Base-by-base conservation (phyloP, 2,113 vertebrate genomes). In the Spheniscus mendiculus region DNA sequence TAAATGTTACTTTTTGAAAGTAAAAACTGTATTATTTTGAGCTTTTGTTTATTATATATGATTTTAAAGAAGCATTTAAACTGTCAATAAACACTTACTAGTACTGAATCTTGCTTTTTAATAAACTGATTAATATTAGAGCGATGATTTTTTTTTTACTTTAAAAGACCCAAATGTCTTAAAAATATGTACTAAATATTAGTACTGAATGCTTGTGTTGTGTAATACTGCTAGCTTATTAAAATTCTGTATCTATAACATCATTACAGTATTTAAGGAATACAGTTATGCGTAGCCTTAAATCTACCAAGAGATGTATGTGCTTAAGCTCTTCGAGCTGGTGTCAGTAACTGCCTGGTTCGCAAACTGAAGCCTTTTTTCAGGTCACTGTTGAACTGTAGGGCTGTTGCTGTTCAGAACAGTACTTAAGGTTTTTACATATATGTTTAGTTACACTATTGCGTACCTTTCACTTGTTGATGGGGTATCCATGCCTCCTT, bases 291-390 rank as follows among this genome's bases (percentile, higher is more conserved):
- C 49, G 22, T 70, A 81, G 12, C 32, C 4, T 47, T 59, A 34
- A 32, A 45, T 92, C 23, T 71, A 15, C 29, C 1, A 12, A 1
- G 62, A 77, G 15, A 4, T n/a, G 4, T 50, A 18, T 32, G 15
- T 52, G 18, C 27, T 58, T 65, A 36, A 84, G 17, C 21, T 36
- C 29, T 42, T 29, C 25, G 16, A 19, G 3, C 53, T 25, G 34
- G 6, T 65, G 72, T 81, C 50, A 11, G 27, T 44, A 56, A 9
- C 44, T 38, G 38, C 21, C 4, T 0, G 0, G 22, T 49, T 62
- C 1, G 0, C 22, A 30, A 1, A 29, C 44, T 21, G 82, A 25
- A 59, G n/a, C 38, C 21, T n/a, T 50, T 44, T 32, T 17, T 2
- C 15, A 55, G 56, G 11, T 58, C 38, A 50, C 11, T 38, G 16